Evolutionary conservation across 2,888 invertebrate genomes (phyloP).

Genomic region (Luperina testacea): DNA sequence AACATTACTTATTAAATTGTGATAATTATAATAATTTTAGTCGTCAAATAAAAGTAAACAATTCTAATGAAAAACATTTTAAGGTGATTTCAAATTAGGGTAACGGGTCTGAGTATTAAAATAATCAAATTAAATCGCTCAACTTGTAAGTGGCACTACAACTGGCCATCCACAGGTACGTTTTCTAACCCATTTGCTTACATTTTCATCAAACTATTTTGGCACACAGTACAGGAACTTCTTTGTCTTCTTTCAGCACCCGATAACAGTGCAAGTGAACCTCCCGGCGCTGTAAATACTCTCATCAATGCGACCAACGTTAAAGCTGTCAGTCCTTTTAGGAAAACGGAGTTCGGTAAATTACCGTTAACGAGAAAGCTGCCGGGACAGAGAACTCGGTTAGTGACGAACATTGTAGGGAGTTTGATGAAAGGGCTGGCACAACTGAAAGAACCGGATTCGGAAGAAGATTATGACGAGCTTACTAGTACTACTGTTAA

Average conservation of each 20-base stretch:
- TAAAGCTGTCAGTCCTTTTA: neutral
- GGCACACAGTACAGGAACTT: neutral
- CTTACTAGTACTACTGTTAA: neutral
- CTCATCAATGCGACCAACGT: neutral
- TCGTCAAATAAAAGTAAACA: neutral
- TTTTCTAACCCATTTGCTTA: neutral
- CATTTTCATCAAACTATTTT: neutral
- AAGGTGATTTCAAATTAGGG: neutral
- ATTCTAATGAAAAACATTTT: neutral
- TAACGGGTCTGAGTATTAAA: neutral
- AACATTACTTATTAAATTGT: neutral
- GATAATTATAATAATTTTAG: neutral
- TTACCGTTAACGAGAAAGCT: neutral
- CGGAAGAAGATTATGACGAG: neutral
- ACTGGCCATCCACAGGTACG: neutral
- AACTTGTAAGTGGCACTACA: neutral
- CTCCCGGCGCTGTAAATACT: neutral
- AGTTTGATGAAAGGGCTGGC: neutral
- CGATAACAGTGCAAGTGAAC: neutral
- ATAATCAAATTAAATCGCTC: neutral
- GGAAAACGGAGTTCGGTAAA: neutral
- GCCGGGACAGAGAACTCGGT: neutral
- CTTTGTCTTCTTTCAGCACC: conserved; percentile 3
- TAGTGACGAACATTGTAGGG: neutral
- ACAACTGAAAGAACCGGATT: neutral